Evolutionary conservation across 2,113 vertebrate genomes (phyloP), one percentile per base, ranked within the genome.

Genomic region (Phoxinus phoxinus): DNA sequence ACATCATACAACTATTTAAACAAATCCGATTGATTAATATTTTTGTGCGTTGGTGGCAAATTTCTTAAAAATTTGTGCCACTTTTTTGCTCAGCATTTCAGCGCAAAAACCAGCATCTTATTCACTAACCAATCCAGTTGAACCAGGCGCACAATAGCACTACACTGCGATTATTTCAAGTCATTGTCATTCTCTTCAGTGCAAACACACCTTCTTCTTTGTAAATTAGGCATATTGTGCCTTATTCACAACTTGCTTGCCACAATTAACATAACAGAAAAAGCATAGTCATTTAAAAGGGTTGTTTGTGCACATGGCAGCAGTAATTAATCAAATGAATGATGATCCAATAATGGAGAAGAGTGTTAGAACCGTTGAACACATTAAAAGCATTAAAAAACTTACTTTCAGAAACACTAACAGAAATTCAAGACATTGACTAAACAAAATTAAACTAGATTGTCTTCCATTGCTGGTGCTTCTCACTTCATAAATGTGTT

Each of bases 11-110:
- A 73, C 51, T 19, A 23, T 73, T 75, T 84, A 30, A 61, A 74
- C 27, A 3, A 84, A 37, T 30, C 37, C 19, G 10, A 35, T 84
- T 44, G n/a, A 75, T 84, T 41, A 46, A 73, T 46, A 73, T 69
- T 48, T 19, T 61, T 69, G 13, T 71, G 13, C 30, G 27, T 25
- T 30, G 10, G 53, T 6, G 48, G n/a, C 32, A 53, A 74, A 21
- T 41, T 41, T 21, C 3, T 21, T 13, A 44, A 35, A 56, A 8
- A 53, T 51, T 35, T 4, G 3, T 9, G 9, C 17, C 19, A 21
- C 19, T 21, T 53, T 74, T 30, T 25, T 15, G 44, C 72, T 46
- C 25, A 27, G 3, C 32, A 53, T 76, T 53, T 11, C 15, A 32
- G 3, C 4, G 19, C 65, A 71, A 23, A 74, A 44, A 30, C 10